Evolutionary conservation across 2,113 vertebrate species (phyloP), one percentile per base, ranked within the genome.

Genomic region (Poeciliopsis prolifica): DNA sequence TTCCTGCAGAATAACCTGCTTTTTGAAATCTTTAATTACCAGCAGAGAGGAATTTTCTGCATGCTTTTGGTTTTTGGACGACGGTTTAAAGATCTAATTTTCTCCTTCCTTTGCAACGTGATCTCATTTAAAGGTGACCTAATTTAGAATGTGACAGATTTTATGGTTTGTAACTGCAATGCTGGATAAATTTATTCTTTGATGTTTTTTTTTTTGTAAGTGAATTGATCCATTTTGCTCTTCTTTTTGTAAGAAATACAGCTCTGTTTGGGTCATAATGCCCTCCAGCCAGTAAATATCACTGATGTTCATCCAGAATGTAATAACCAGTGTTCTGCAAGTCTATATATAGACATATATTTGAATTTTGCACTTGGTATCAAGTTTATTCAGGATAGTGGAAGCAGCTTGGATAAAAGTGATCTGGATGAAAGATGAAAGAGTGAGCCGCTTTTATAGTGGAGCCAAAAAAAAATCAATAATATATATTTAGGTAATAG

Each of bases 251-350:
- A 44, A 19, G 60, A 60, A 69, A 29, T 61, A 74, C 70, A 19
- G 1, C 61, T 71, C 44, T 22, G 26, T 29, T 80, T 61, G 61
- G 76, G 15, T 28, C 28, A 60, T 9, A 69, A 77, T 11, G 35
- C 35, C 35, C 35, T 37, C 35, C 35, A 26, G 85, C 89, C 89
- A 92, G 85, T 74, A 81, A 58, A n/a, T 86, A 80, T 74, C 86
- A 84, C 66, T 68, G 81, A 87, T 78, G 70, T 80, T 80, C 79
- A 82, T 84, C 83, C 87, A 37, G 35, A 80, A 77, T 35, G 9
- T 35, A 89, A 92, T 92, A 92, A n/a, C 14, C 40, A 42, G 14
- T 14, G 1, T 42, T 42, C 40, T 42, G 40, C 40, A 42, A 14
- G 12, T 42, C 40, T 11, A 42, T 42, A 42, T 14, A 1, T 42